Base-by-base conservation (phyloP, 1,140 invertebrate species). In the Zaprionus lachaisei region DNA sequence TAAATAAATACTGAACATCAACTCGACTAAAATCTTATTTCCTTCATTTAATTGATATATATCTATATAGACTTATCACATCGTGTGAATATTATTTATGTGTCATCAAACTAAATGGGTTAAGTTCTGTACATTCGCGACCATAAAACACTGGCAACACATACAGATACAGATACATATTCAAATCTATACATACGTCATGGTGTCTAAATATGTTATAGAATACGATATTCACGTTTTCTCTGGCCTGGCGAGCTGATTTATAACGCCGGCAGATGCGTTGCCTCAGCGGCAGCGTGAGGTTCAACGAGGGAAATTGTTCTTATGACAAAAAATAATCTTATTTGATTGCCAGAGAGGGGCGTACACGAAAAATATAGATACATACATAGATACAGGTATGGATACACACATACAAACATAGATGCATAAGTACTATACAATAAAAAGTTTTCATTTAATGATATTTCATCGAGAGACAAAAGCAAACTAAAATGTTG, bases 381-480 rank as follows among this genome's bases (percentile, higher is more conserved):
- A 57, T 12, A 37, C 62, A 65, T 47, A 80, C 38, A 72, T 38
- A 49, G 3, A 61, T 28, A 77, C 44, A 65, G 17, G 49, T 47
- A 63, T 44, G 71, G 20, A 70, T 22, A 57, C 31, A 74, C 38
- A 70, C 69, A 63, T 15, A 47, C 56, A 79, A 79, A 79, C 51
- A 66, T 64, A 54, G 55, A 79, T 72, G 58, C 41, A 57, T 65
- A 72, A 58, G 60, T 44, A 71, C 69, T 72, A 78, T 81, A 89
- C 83, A 89, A 89, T 85, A 61, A 75, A 85, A 87, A 77, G 65
- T 89, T 81, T 79, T 81, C 69, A 76, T 81, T 85, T 90, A 82
- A 89, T 90, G 83, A 85, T 85, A 90, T 89, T 81, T 80, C 51
- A 79, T 68, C 64, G 56, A 83, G 73, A 78, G 70, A 78, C 80